Evolutionary conservation across 2,113 vertebrate genomes (phyloP).

Genomic region (Prietella phreatophila): DNA sequence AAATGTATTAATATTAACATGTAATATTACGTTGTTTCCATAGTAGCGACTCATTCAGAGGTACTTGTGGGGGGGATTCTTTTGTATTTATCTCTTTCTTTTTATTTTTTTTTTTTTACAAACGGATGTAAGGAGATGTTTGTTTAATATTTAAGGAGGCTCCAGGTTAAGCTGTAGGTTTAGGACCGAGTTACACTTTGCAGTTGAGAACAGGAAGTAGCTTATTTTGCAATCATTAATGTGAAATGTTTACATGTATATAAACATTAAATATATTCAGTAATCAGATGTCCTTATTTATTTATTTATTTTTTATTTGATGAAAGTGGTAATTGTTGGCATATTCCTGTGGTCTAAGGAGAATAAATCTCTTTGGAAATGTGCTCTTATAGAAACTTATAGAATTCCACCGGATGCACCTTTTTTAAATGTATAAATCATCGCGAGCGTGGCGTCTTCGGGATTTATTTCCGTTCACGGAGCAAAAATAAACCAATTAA

Average conservation of each 20-base stretch:
- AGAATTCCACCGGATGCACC: too few species aligned
- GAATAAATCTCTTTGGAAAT: neutral
- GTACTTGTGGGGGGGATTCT: neutral
- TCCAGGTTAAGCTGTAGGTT: neutral
- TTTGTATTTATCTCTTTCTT: too few species aligned
- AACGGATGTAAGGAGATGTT: too few species aligned
- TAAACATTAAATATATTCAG: too few species aligned
- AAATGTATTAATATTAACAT: neutral
- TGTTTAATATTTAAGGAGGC: neutral
- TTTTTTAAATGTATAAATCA: too few species aligned
- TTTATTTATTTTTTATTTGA: too few species aligned
- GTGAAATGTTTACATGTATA: too few species aligned
- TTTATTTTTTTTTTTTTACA: too few species aligned
- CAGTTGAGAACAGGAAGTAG: neutral
- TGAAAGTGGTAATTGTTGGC: neutral
- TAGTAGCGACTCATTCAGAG: neutral
- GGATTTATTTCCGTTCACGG: too few species aligned
- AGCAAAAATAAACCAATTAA: too few species aligned
- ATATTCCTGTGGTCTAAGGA: neutral
- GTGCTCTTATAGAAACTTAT: accelerated
- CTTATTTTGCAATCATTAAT: neutral
- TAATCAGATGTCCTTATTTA: too few species aligned
- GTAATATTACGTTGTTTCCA: neutral
- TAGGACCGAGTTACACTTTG: neutral
- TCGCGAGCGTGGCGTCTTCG: too few species aligned